A percentile compares a stretch with the other conserved stretches of the same genome.
Evolutionary conservation across 2,113 vertebrate species (phyloP).

Genomic region (Pavo muticus): DNA sequence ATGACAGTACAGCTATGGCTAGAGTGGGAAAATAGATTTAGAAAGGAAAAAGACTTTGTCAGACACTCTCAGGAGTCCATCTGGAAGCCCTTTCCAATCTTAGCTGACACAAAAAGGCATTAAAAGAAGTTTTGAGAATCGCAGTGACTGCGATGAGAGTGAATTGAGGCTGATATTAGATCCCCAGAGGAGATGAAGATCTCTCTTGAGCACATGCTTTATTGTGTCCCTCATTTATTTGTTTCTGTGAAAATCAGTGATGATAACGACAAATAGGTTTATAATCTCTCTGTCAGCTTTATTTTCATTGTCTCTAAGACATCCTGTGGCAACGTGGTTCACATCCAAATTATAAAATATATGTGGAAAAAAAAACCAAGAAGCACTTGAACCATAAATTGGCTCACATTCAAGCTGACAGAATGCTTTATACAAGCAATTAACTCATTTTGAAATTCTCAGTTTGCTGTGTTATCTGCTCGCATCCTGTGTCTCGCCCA

Average conservation of each 20-base stretch:
- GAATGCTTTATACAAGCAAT: not conserved
- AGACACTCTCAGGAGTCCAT: not conserved
- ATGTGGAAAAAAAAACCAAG: not conserved
- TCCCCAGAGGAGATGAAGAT: not conserved
- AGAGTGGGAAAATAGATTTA: not conserved
- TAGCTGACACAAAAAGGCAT: not conserved
- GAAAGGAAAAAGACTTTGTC: not conserved
- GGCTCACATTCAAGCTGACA: not conserved
- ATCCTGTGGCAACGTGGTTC: not conserved
- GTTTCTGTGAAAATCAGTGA: not conserved
- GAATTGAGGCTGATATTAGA: not conserved
- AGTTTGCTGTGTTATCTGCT: not conserved
- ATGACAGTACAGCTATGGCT: not conserved
- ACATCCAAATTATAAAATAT: not conserved
- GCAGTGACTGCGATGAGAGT: not conserved
- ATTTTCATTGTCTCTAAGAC: not conserved
- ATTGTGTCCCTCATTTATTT: not conserved
- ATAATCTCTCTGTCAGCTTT: not conserved
- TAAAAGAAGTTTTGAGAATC: not conserved
- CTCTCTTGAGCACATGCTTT: not conserved
- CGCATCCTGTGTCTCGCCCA: not conserved
- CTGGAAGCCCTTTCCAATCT: not conserved
- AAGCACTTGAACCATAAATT: not conserved
- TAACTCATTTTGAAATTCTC: conserved; percentile 20
- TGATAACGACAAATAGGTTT: not conserved